Evolutionary conservation across 2,888 invertebrate genomes (phyloP), one percentile per base, ranked within the genome.

Genomic region (Crossocerus cetratus): DNA sequence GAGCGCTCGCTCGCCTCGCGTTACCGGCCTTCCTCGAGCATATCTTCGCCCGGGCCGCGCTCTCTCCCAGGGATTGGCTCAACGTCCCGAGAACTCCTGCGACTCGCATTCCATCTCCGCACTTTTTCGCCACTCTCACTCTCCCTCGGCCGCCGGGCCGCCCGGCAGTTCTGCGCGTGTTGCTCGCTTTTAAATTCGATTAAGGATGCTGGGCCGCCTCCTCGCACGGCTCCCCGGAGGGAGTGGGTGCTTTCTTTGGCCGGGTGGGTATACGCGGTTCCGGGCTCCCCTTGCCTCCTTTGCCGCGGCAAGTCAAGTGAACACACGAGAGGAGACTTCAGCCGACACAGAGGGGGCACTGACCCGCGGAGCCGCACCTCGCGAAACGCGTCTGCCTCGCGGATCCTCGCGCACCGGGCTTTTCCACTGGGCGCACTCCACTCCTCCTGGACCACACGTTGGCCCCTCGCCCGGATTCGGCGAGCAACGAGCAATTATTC

Each of bases 361-460:
- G 87, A 86, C 87, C 87, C 84, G 81, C 76, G 75, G 78, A 82
- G 82, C 83, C 82, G 86, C 86, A 79, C 86, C 86, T 85, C 84
- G 82, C 78, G 80, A 82, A 81, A 82, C 83, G 86, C 85, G 82
- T 84, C 81, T 76, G 77, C 59, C 59, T 61, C 65, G 62, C 20
- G 54, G 59, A 69, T 67, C 57, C 60, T 23, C 22, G 54, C 18
- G 11, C 32, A 32, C 32, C 32, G 32, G 32, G 8, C 67, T 71
- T 72, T 71, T 75, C 53, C 64, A 44, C 16, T 49, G 49, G 16
- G 2, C 49, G 49, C 16, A 16, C 49, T 49, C 49, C 4, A 49
- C 55, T 18, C 55, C 54, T 43, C 16, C 59, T 59, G 42, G 32
- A 5, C 20, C 63, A 55, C 55, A 55, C 63, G 16, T 49, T n/a